Base-by-base conservation (phyloP, 23 tunicate genomes). In the Corella eumyota region DNA sequence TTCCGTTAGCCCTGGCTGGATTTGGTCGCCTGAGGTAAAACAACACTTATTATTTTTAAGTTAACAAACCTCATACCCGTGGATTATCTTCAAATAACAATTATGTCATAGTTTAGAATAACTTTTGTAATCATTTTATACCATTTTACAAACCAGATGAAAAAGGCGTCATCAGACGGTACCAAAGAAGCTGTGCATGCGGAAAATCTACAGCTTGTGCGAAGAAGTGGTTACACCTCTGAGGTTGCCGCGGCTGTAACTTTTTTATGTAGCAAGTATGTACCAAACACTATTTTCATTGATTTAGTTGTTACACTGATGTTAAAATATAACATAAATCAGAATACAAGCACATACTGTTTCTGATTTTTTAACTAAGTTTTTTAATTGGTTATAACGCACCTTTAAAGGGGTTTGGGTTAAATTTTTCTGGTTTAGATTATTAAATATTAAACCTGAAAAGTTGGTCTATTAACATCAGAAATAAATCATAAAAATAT, bases 251-350 rank as follows among this genome's bases (percentile, higher is more conserved):
- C 90, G 4, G 76, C 45, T 0, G 44, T 68, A 5, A 51, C 57
- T 9, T 88, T 88, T 68, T 49, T 88, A 28, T 80, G 80, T 46
- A 72, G 81, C 71, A 79, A 71, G 82, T 80, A 31, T 2, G 71
- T 58, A 32, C 28, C 0, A 44, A 28, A 60, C 24, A 22, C 24
- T 17, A 60, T 27, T 32, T 6, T 11, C 6, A 9, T 30, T 22
- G 13, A 15, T 7, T 60, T 60, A 60, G 28, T 9, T 22, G 28
- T 28, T 60, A n/a, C n/a, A n/a, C 48, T 15, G 11, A 40, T 40
- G 48, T 40, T 40, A 40, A 40, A 9, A 11, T 9, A 40, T 40
- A 9, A 11, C 11, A 40, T 9, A 40, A 9, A 40, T 9, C 11
- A 11, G 48, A 40, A 11, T 15, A 15, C 11, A 40, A 40, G 48